These are phyloP conservation scores for Prunella himalayana DNA, from an alignment of 2,113 vertebrate genomes.

Conservation along the genomic window DNA sequence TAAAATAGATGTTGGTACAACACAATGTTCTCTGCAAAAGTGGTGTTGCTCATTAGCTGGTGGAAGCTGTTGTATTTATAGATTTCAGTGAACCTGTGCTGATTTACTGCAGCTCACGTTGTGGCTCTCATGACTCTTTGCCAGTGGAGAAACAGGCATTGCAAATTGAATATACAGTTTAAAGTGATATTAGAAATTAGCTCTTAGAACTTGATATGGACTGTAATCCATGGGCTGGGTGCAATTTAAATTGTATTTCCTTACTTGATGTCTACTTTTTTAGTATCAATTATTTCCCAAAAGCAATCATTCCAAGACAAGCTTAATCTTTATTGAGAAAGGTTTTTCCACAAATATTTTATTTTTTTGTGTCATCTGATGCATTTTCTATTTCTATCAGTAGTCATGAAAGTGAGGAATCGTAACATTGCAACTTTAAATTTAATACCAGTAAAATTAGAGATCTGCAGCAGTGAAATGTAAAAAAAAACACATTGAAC, in stretches of 20 bases:
- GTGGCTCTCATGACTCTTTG: neutral
- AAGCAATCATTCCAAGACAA: neutral
- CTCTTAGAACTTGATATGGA: neutral
- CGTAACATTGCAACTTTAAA: constrained; percentile 20
- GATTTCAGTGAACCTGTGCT: neutral
- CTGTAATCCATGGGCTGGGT: neutral
- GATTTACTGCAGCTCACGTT: neutral
- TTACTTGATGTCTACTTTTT: neutral
- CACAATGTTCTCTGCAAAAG: neutral
- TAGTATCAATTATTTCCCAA: neutral
- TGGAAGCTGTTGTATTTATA: neutral
- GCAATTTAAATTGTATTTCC: neutral
- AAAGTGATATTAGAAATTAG: neutral
- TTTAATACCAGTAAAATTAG: constrained; percentile 45
- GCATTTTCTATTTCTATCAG: constrained; percentile 20
- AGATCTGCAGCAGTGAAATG: constrained; percentile 24
- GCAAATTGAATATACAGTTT: neutral
- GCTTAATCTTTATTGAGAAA: neutral
- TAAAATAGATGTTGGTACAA: neutral
- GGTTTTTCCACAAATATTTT: neutral
- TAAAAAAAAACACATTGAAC: constrained; percentile 11
- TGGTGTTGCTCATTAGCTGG: neutral
- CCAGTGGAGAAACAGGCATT: neutral
- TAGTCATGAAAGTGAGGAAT: constrained; percentile 42
- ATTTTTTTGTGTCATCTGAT: neutral